Percentiles rank a stretch among this genome's conserved stretches.
These are phyloP conservation scores for Bryconaethiops microstoma DNA, from an alignment of 2,797 vertebrate species.

Conservation along the genomic window DNA sequence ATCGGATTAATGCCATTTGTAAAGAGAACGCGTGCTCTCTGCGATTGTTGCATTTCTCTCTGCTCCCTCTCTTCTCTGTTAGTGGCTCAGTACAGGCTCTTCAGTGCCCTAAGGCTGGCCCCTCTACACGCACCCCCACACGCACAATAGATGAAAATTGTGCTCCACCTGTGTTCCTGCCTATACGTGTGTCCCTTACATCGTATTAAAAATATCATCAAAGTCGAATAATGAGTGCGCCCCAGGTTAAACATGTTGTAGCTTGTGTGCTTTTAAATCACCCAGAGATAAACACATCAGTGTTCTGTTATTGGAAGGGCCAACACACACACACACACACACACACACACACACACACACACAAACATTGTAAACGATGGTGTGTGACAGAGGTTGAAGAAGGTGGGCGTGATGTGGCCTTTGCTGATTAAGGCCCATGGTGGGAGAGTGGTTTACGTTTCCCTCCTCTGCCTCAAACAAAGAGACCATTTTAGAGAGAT, in stretches of 20 bases:
- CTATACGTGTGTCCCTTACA: neutral
- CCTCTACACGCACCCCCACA: neutral
- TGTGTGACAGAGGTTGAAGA: neutral
- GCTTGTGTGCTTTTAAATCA: neutral
- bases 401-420: constrained; percentile 24
- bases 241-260: neutral
- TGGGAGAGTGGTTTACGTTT: constrained; percentile 15
- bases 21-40: no score
- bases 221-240: neutral
- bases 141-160: neutral
- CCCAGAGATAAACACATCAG: constrained; percentile 2
- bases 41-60: neutral
- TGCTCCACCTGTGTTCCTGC: constrained; percentile 6
- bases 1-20: no score
- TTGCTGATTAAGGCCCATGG: constrained; percentile 19
- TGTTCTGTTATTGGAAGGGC: constrained; percentile 7
- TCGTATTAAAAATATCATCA: constrained; percentile 26
- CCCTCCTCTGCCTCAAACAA: constrained; percentile 33
- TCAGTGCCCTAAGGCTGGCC: neutral
- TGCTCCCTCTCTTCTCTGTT: neutral
- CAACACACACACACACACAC: neutral
- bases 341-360: no score
- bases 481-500: constrained; percentile 16
- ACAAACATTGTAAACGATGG: neutral
- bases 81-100: neutral